Percentiles rank a stretch among this genome's conserved stretches.
Evolutionary conservation across 2,888 invertebrate genomes (phyloP).

Genomic region (Liodrosophila aerea): DNA sequence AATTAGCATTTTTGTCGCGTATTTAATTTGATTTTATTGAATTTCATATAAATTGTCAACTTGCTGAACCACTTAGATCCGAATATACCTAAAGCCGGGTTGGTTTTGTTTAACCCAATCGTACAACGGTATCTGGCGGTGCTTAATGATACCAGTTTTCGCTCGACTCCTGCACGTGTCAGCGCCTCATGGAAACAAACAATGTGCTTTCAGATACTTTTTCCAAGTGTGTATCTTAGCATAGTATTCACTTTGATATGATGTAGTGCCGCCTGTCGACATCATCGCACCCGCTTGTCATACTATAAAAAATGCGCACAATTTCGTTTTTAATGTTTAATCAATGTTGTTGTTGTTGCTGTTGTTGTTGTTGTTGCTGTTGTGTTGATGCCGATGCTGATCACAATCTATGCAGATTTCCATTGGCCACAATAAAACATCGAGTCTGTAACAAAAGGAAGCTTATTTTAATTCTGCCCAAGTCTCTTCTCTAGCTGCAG

Average conservation of each 20-base stretch:
- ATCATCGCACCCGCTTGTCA: conserved; percentile 45
- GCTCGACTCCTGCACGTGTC: conserved; percentile 31
- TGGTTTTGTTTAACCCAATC: conserved; percentile 39
- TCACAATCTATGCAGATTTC: conserved; percentile 58
- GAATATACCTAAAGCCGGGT: conserved; percentile 7
- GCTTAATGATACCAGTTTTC: conserved; percentile 43
- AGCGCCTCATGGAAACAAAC: background rate
- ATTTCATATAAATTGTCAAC: conserved; percentile 69
- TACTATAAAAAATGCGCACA: conserved; percentile 49
- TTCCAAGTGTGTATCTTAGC: conserved; percentile 10
- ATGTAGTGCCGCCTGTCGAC: conserved; percentile 52
- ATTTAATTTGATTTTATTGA: conserved; percentile 77
- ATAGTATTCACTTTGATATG: conserved; percentile 33
- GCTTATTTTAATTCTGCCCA: conserved; percentile 20
- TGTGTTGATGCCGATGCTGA: too few species aligned
- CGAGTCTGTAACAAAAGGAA: conserved; percentile 14
- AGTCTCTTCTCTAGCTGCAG: conserved; percentile 7
- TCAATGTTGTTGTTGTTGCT: conserved; percentile 60
- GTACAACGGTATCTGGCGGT: conserved; percentile 18
- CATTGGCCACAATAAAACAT: conserved; percentile 36
- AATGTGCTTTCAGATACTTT: background rate
- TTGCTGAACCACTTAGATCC: conserved; percentile 69
- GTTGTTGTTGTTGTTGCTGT: conserved; percentile 49
- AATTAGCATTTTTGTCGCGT: conserved; percentile 75
- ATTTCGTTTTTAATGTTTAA: conserved; percentile 58